phyloP scores from a whole-genome alignment of 2,888 invertebrate genomes.

The Eucera pruinosa region DNA sequence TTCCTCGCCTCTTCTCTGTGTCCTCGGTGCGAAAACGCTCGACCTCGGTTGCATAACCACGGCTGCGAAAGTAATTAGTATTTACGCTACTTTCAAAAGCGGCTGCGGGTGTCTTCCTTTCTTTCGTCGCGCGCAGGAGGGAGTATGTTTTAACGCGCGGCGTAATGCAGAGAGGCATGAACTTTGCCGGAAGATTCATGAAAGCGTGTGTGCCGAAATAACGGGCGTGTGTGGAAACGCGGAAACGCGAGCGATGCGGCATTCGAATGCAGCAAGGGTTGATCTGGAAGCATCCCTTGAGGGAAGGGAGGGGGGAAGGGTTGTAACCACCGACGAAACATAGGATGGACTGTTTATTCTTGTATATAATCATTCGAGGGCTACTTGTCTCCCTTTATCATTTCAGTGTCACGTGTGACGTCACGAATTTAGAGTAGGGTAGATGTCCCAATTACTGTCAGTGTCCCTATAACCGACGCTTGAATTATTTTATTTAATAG shows the following conservation, averaged over 20 bases:
- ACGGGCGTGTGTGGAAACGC: not conserved
- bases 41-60: constrained; percentile 42
- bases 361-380: too few relatives aligned
- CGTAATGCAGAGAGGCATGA: constrained; percentile 64
- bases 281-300: too few relatives aligned
- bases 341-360: too few relatives aligned
- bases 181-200: constrained; percentile 59
- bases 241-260: not conserved
- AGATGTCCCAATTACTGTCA: too few relatives aligned
- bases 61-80: constrained; percentile 71
- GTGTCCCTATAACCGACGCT: too few relatives aligned
- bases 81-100: constrained; percentile 70
- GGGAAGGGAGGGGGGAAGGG: too few relatives aligned
- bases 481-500: too few relatives aligned
- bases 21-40: constrained; percentile 56
- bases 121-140: constrained; percentile 61
- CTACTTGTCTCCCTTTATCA: too few relatives aligned
- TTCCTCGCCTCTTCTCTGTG: constrained; percentile 33
- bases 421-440: too few relatives aligned
- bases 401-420: too few relatives aligned
- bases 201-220: constrained; percentile 45
- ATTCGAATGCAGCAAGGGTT: too few relatives aligned
- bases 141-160: constrained; percentile 65
- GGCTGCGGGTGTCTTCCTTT: constrained; percentile 55
- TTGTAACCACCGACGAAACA: too few relatives aligned